Evolutionary conservation across 2,888 invertebrate species (phyloP).

Genomic region (Sinohyriopsis cumingii): DNA sequence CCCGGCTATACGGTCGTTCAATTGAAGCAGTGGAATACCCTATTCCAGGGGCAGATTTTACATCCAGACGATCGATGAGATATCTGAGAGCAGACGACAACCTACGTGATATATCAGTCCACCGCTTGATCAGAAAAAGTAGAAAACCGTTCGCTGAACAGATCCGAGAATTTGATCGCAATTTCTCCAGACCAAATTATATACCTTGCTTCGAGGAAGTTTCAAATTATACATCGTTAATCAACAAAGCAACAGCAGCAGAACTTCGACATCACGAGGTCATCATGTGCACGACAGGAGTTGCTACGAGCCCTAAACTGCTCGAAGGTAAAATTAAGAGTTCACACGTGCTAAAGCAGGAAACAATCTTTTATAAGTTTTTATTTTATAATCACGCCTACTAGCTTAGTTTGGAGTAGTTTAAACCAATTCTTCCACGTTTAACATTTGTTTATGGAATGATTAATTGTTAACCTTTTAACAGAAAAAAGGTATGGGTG

Average conservation of each 20-base stretch:
- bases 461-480: too few relatives aligned
- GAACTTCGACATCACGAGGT: constrained; percentile 45
- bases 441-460: too few relatives aligned
- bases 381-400: too few relatives aligned
- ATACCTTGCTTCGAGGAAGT: constrained; percentile 16
- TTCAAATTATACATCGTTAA: constrained; percentile 17
- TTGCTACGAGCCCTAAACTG: constrained; percentile 26
- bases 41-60: constrained; percentile 34
- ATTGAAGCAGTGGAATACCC: constrained; percentile 47
- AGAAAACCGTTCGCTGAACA: constrained; percentile 23
- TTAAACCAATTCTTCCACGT: too few relatives aligned
- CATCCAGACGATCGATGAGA: constrained; percentile 2
- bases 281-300: constrained; percentile 52
- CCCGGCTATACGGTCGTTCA: constrained; percentile 50
- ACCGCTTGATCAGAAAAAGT: constrained; percentile 42
- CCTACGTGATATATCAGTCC: constrained; percentile 39
- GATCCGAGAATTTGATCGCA: constrained; percentile 21
- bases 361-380: too few relatives aligned
- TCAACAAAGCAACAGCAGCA: constrained; percentile 35
- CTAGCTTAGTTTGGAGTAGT: too few relatives aligned
- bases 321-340: not conserved
- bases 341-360: too few relatives aligned
- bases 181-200: constrained; percentile 20
- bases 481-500: too few relatives aligned
- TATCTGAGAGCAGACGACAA: constrained; percentile 21